These are phyloP conservation scores for Bombus soroeensis DNA, from an alignment of 1,140 invertebrate genomes.

Conservation along the genomic window DNA sequence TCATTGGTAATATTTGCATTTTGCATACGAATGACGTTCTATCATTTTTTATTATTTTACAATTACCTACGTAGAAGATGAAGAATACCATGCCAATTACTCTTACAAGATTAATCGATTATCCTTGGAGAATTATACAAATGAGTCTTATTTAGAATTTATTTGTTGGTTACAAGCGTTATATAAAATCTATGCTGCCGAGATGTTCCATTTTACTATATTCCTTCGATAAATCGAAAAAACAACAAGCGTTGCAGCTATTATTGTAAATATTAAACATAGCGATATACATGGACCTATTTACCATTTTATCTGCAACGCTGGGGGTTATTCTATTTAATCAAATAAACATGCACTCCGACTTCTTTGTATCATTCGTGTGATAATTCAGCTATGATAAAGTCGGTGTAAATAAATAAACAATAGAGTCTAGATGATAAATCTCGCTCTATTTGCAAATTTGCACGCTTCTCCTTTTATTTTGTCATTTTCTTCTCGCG, in stretches of 20 bases:
- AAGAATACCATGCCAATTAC: too few species aligned
- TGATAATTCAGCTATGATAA: slow-evolving; percentile 12
- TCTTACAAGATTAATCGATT: too few species aligned
- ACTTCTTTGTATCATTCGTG: not conserved
- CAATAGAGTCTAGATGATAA: not conserved
- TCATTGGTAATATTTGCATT: not conserved
- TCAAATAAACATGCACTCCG: slow-evolving; percentile 4
- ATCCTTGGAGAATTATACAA: too few species aligned
- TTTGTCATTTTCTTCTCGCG: not conserved
- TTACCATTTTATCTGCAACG: not conserved
- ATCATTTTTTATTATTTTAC: too few species aligned
- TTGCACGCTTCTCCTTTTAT: not conserved
- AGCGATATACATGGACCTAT: not conserved
- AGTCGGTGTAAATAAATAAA: slow-evolving; percentile 1
- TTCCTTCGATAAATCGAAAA: not conserved
- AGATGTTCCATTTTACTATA: not conserved
- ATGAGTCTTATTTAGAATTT: too few species aligned
- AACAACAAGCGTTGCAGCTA: not conserved
- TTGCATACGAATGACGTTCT: not conserved
- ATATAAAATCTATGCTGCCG: not conserved
- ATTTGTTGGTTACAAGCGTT: too few species aligned
- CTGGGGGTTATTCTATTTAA: slow-evolving; percentile 6
- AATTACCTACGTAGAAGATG: too few species aligned
- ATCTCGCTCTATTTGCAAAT: not conserved
- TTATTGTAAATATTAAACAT: not conserved